Conservation (phyloP, 2,888 invertebrate genomes). For the Pseudococcus viburni region DNA sequence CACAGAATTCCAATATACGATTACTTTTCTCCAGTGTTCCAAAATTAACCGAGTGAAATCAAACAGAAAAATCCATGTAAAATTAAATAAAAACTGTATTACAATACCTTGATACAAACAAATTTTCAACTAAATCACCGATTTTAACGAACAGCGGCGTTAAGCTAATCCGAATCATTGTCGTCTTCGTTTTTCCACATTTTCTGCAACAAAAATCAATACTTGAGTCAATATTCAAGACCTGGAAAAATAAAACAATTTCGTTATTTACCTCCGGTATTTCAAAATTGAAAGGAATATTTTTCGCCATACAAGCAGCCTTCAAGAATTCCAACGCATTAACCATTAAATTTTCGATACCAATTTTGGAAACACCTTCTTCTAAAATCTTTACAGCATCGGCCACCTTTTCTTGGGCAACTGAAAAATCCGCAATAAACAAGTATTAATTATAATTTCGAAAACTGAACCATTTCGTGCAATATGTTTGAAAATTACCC, state of each 20-base stretch:
- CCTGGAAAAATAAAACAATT: too few species aligned
- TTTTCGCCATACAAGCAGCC: not conserved
- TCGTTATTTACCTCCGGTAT: slow-evolving; percentile 21
- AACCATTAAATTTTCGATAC: slow-evolving; percentile 76
- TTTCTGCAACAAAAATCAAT: not conserved
- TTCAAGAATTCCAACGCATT: slow-evolving; percentile 4
- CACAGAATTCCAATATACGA: too few species aligned
- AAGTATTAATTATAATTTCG: too few species aligned
- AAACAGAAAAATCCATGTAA: not conserved
- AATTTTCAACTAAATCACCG: not conserved
- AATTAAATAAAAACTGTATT: slow-evolving; percentile 9
- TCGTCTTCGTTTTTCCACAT: not conserved
- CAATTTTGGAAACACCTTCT: slow-evolving; percentile 73
- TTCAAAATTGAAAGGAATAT: slow-evolving; percentile 45
- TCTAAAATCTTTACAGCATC: slow-evolving; percentile 74
- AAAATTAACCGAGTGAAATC: too few species aligned
- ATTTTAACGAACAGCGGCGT: not conserved
- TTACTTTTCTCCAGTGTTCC: too few species aligned
- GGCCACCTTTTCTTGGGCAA: slow-evolving; percentile 72
- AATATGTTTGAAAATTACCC: slow-evolving; percentile 68
- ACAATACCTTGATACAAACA: not conserved
- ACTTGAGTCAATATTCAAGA: not conserved
- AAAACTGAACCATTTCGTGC: too few species aligned
- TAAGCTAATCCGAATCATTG: not conserved
- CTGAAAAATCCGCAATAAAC: slow-evolving; percentile 69